phyloP scores from a whole-genome alignment of 2,113 vertebrate genomes.

The Scolopax mira region DNA sequence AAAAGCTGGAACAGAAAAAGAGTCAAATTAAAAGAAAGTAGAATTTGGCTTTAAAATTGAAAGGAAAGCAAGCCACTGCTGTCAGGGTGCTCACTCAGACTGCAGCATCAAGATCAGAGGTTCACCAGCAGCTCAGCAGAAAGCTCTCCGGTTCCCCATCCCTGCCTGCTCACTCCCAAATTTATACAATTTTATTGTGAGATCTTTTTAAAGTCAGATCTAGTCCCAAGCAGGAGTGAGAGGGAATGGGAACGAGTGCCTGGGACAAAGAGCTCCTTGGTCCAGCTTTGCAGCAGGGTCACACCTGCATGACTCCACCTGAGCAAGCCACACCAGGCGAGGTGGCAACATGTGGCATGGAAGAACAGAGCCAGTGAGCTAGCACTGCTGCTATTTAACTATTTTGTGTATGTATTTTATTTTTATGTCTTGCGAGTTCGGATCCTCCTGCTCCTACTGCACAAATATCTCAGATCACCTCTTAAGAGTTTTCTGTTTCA shows the following conservation, averaged over 20 bases:
- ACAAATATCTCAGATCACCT: background rate
- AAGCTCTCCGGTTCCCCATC: background rate
- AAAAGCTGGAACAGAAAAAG: background rate
- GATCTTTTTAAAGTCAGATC: background rate
- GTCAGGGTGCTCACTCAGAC: background rate
- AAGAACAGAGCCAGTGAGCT: background rate
- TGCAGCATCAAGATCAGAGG: background rate
- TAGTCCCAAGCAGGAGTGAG: background rate
- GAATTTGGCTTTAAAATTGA: background rate
- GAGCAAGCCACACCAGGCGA: rapidly evolving
- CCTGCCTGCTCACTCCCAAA: background rate
- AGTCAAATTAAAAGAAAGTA: background rate
- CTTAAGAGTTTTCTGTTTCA: background rate
- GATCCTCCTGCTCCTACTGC: background rate
- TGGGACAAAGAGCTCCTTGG: background rate
- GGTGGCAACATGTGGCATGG: background rate
- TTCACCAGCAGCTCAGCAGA: background rate
- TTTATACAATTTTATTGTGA: background rate
- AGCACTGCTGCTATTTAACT: background rate
- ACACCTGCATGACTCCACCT: rapidly evolving
- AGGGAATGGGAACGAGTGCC: background rate
- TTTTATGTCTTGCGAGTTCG: background rate
- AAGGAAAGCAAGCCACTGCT: background rate
- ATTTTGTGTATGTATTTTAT: background rate
- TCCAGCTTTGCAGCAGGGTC: background rate